Percentiles rank a stretch among this genome's conserved stretches.
Evolutionary conservation across 2,797 vertebrate species (phyloP).

Genomic region (Pantherophis alleghaniensis): DNA sequence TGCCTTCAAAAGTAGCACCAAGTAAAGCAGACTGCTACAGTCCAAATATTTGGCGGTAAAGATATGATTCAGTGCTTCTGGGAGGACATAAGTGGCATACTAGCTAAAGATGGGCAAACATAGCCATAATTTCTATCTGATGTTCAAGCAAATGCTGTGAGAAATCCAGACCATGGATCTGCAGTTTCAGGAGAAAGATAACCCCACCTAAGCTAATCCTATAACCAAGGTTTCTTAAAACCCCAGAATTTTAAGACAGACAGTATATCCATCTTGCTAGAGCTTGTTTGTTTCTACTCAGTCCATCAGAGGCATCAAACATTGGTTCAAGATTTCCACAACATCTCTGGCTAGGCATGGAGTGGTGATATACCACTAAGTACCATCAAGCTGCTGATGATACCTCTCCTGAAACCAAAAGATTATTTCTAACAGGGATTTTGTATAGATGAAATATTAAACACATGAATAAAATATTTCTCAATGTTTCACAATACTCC

Average conservation of each 20-base stretch:
- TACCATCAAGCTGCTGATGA: background rate
- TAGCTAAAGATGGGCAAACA: background rate
- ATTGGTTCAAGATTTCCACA: background rate
- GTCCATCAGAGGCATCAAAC: background rate
- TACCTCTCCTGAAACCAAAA: background rate
- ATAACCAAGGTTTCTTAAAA: background rate
- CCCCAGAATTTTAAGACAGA: background rate
- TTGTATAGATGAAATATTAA: background rate
- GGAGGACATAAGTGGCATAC: background rate
- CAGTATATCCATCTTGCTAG: background rate
- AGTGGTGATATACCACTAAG: background rate
- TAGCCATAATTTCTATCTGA: background rate
- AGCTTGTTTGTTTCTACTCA: background rate
- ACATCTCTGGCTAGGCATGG: background rate
- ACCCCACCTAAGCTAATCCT: background rate
- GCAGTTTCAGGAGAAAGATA: background rate
- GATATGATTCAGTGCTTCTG: background rate
- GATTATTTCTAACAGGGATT: background rate
- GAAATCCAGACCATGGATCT: background rate
- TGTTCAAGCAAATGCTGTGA: background rate
- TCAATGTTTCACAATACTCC: background rate
- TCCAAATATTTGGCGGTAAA: background rate
- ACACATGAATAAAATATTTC: background rate
- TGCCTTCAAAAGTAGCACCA: background rate
- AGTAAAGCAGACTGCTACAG: background rate